Percentiles rank a stretch among this genome's conserved stretches.
phyloP scores from a whole-genome alignment of 2,113 vertebrate species.

The Microcebus lehilahytsara region DNA sequence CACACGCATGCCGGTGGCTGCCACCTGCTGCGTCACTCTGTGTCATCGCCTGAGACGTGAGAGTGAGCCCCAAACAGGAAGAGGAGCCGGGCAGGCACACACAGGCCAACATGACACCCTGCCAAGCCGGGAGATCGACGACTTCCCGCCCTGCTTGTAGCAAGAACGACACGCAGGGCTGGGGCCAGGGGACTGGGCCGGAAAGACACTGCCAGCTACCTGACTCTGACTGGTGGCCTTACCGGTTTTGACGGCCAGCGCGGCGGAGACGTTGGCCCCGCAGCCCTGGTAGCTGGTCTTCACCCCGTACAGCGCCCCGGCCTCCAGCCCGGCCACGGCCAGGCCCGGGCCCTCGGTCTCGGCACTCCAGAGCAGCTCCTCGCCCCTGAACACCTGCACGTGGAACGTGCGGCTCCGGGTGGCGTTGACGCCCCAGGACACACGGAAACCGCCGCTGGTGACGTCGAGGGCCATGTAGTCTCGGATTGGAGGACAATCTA shows the following conservation, averaged over 20 bases:
- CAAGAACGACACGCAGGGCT: rapidly evolving
- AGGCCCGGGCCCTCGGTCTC: slow-evolving; percentile 58
- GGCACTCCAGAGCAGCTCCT: slow-evolving; percentile 36
- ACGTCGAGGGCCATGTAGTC: slow-evolving; percentile 79
- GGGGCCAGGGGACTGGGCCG: rapidly evolving
- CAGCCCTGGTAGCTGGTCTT: slow-evolving; percentile 70
- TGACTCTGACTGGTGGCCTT: rapidly evolving
- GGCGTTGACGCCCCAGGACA: slow-evolving; percentile 84
- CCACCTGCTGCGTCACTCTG: rapidly evolving
- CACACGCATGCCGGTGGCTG: rapidly evolving
- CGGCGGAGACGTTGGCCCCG: background rate
- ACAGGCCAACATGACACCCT: rapidly evolving
- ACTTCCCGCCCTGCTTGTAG: background rate
- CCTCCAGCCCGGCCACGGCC: slow-evolving; percentile 74
- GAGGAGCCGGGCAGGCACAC: background rate
- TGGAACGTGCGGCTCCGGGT: slow-evolving; percentile 80
- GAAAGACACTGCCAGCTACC: rapidly evolving
- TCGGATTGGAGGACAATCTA: slow-evolving; percentile 78
- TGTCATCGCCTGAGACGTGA: background rate
- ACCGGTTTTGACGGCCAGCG: slow-evolving; percentile 80
- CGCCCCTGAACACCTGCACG: slow-evolving; percentile 72
- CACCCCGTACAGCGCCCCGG: slow-evolving; percentile 79
- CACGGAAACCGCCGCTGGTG: slow-evolving; percentile 83
- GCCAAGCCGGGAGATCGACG: rapidly evolving
- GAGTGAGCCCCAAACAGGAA: rapidly evolving